These are phyloP conservation scores for Ceratina japonica DNA, from an alignment of 1,140 invertebrate species.

Conservation along the genomic window DNA sequence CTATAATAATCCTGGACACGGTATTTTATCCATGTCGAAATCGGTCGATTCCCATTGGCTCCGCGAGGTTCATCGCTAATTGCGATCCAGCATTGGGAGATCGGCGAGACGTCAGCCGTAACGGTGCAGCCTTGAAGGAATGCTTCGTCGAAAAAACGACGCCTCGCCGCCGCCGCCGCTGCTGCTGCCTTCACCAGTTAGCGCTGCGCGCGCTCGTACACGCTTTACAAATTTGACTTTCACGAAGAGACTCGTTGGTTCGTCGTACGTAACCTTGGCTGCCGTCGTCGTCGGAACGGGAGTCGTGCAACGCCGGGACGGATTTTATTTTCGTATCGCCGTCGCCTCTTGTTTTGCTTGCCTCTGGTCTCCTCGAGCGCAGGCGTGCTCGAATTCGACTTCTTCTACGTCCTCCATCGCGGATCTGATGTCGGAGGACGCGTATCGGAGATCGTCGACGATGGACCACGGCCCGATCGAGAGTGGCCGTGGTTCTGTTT, in stretches of 20 bases:
- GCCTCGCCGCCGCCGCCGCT: not conserved
- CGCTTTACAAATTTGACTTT: conserved; percentile 70
- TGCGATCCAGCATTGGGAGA: conserved; percentile 24
- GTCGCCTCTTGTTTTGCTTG: conserved; percentile 49
- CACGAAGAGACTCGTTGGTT: conserved; percentile 62
- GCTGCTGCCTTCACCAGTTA: not conserved
- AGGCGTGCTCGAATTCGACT: conserved; percentile 11
- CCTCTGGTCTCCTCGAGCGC: conserved; percentile 13
- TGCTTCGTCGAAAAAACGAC: conserved; percentile 38
- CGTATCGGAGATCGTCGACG: not conserved
- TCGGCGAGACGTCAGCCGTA: conserved; percentile 44
- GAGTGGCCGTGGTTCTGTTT: not conserved
- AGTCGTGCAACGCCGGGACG: conserved; percentile 38
- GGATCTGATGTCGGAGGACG: not conserved
- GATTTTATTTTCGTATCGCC: conserved; percentile 70
- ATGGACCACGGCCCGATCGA: not conserved
- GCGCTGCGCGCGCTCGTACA: conserved; percentile 17
- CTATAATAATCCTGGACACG: not conserved
- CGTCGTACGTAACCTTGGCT: conserved; percentile 67
- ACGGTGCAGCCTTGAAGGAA: conserved; percentile 46
- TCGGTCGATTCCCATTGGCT: conserved; percentile 9
- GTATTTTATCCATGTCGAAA: not conserved
- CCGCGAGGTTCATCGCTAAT: conserved; percentile 31
- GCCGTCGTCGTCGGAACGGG: conserved; percentile 12
- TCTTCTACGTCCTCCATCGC: not conserved